Evolutionary conservation across 2,888 invertebrate species (phyloP).

Genomic region (Dynastes maya): DNA sequence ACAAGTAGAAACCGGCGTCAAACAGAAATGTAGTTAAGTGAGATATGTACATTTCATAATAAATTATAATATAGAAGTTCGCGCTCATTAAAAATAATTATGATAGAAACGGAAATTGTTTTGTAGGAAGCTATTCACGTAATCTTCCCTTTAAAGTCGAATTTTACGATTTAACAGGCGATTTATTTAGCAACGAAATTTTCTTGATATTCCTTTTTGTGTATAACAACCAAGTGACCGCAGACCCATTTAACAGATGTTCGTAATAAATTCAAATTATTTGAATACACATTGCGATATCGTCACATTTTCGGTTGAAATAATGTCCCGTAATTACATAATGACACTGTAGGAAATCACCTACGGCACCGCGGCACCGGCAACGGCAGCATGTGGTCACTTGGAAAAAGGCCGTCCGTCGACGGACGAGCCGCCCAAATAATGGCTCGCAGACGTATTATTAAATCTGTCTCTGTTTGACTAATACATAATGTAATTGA

Average conservation of each 20-base stretch:
- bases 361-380: conserved; percentile 54
- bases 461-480: conserved; percentile 44
- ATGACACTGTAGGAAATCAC: conserved; percentile 62
- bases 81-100: too few relatives aligned
- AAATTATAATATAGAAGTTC: too few relatives aligned
- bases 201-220: background rate
- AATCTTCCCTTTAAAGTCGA: too few relatives aligned
- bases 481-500: conserved; percentile 45
- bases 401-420: conserved; percentile 1
- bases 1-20: too few relatives aligned
- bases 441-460: conserved; percentile 25
- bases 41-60: too few relatives aligned
- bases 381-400: conserved; percentile 44
- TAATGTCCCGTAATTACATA: conserved; percentile 67
- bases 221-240: background rate
- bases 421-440: conserved; percentile 9
- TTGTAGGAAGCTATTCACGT: too few relatives aligned
- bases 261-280: conserved; percentile 35
- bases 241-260: conserved; percentile 34
- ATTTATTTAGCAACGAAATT: too few relatives aligned
- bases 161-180: too few relatives aligned
- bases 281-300: conserved; percentile 59
- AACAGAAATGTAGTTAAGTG: too few relatives aligned
- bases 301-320: conserved; percentile 62
- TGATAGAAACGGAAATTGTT: too few relatives aligned